These are phyloP conservation scores for Luehdorfia chinensis DNA, from an alignment of 1,140 invertebrate genomes.

Conservation along the genomic window DNA sequence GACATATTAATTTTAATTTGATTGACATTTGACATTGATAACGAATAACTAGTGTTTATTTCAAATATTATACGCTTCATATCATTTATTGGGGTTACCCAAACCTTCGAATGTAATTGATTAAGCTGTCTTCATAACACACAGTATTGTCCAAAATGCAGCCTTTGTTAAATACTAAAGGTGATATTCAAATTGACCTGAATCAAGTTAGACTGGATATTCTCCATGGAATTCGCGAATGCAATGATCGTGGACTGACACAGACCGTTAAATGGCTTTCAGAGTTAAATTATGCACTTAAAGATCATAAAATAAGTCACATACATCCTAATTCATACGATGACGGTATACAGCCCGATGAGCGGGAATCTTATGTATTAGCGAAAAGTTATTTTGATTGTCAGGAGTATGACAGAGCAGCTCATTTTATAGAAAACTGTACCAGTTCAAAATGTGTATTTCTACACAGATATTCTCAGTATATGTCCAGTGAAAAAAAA, in stretches of 20 bases:
- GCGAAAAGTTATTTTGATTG: conserved; percentile 95
- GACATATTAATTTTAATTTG: too few species aligned
- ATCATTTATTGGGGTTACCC: too few species aligned
- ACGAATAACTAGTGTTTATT: too few species aligned
- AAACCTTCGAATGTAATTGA: too few species aligned
- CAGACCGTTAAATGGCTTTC: conserved; percentile 90
- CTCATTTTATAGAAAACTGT: conserved; percentile 88
- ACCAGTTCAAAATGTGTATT: conserved; percentile 82
- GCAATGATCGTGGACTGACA: conserved; percentile 82
- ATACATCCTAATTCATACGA: conserved; percentile 52
- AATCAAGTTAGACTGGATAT: conserved; percentile 83
- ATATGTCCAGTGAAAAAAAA: conserved; percentile 93
- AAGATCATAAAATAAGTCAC: conserved; percentile 78
- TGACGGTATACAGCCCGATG: conserved; percentile 69
- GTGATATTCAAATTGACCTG: conserved; percentile 77
- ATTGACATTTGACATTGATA: too few species aligned
- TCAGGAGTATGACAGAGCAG: conserved; percentile 94
- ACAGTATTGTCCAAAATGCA: too few species aligned
- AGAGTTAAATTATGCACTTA: conserved; percentile 88
- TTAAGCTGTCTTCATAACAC: too few species aligned
- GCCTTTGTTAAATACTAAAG: conserved; percentile 47
- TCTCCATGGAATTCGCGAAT: conserved; percentile 82
- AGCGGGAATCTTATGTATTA: conserved; percentile 86
- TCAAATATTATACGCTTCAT: too few species aligned
- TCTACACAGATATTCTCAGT: conserved; percentile 90